A percentile compares a stretch with the other conserved stretches of the same genome.
These are phyloP conservation scores for Endomychus coccineus DNA, from an alignment of 2,888 invertebrate species.

Conservation along the genomic window DNA sequence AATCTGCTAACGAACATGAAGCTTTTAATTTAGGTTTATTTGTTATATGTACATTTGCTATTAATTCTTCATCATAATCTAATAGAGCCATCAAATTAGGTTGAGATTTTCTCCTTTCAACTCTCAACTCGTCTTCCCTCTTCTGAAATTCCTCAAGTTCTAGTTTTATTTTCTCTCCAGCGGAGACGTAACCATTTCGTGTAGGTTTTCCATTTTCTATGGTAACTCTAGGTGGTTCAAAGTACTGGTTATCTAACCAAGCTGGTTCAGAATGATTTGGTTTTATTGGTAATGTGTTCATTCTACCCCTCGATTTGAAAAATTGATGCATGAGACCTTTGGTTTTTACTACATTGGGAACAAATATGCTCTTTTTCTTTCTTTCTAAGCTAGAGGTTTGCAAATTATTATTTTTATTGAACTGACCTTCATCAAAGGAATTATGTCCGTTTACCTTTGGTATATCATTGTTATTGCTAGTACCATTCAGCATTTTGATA, in stretches of 20 bases:
- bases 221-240: constrained; percentile 11
- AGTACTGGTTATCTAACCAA: constrained; percentile 10
- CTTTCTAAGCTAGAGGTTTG: constrained; percentile 5
- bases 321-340: constrained; percentile 83
- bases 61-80: constrained; percentile 31
- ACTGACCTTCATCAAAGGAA: constrained; percentile 12
- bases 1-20: constrained; percentile 59
- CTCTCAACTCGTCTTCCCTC: constrained; percentile 48
- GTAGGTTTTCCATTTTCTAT: constrained; percentile 50
- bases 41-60: constrained; percentile 26
- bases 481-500: constrained; percentile 9
- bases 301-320: constrained; percentile 70
- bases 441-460: constrained; percentile 10
- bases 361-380: constrained; percentile 3
- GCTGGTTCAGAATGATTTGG: constrained; percentile 14
- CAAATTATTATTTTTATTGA: constrained; percentile 7
- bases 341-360: constrained; percentile 15
- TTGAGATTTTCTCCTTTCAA: constrained; percentile 57
- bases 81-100: constrained; percentile 55
- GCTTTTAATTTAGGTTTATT: constrained; percentile 49
- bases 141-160: constrained; percentile 80
- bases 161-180: constrained; percentile 78
- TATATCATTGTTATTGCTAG: constrained; percentile 13
- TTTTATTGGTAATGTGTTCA: constrained; percentile 40
- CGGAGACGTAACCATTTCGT: constrained; percentile 72